Conservation (phyloP, 2,888 invertebrate species). For the Leptura quadrifasciata region DNA sequence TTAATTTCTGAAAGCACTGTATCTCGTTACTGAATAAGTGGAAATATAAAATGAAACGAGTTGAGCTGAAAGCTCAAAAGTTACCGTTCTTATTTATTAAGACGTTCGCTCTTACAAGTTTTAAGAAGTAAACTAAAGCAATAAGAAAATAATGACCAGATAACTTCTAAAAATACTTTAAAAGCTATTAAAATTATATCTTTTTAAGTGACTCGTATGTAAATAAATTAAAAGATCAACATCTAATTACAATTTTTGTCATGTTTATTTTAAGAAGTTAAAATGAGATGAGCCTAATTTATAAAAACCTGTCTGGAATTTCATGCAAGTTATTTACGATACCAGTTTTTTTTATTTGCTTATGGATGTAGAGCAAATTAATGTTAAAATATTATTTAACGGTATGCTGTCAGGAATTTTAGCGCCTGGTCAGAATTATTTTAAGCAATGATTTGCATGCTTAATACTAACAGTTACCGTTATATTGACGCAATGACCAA, state of each 20-base stretch:
- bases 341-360: background rate
- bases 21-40: no score
- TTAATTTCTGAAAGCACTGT: no score
- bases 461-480: background rate
- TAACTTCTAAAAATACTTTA: background rate
- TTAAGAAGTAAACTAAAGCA: background rate
- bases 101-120: no score
- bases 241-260: background rate
- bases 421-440: conserved; percentile 33
- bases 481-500: background rate
- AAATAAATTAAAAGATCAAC: background rate
- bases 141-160: background rate
- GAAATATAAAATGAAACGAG: no score
- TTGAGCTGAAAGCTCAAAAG: no score
- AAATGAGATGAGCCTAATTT: background rate
- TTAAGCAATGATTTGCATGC: conserved; percentile 19
- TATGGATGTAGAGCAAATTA: background rate
- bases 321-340: conserved; percentile 7
- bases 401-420: conserved; percentile 17
- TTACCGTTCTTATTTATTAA: no score
- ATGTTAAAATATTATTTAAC: conserved; percentile 20
- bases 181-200: background rate
- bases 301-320: conserved; percentile 7
- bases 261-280: conserved; percentile 5
- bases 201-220: conserved; percentile 1